phyloP scores from a whole-genome alignment of 2,888 invertebrate genomes.

The Helicoverpa assulta region DNA sequence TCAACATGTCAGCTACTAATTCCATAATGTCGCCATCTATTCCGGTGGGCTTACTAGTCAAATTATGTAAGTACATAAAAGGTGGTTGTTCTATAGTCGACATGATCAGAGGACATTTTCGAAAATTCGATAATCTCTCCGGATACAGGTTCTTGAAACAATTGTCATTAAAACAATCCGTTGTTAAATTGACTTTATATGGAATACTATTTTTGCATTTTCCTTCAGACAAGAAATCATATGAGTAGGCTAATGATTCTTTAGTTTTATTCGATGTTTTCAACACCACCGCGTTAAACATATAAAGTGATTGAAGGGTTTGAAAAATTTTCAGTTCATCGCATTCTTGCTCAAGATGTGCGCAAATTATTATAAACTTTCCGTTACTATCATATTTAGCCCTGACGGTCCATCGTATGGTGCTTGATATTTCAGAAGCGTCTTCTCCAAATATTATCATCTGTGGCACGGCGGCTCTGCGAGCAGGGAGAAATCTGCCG shows the following conservation, averaged over 20 bases:
- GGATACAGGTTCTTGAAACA: conserved; percentile 70
- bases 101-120: conserved; percentile 70
- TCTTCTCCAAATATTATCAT: conserved; percentile 73
- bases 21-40: conserved; percentile 75
- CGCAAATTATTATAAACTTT: conserved; percentile 73
- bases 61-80: conserved; percentile 73
- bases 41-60: conserved; percentile 66
- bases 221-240: conserved; percentile 64
- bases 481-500: conserved; percentile 63
- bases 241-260: conserved; percentile 65
- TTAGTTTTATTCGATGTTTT: conserved; percentile 55
- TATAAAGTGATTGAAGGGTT: conserved; percentile 60
- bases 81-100: conserved; percentile 79
- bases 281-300: conserved; percentile 72
- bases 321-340: conserved; percentile 69
- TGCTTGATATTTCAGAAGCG: conserved; percentile 65
- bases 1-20: conserved; percentile 69
- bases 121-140: conserved; percentile 70
- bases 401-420: conserved; percentile 65
- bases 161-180: conserved; percentile 60
- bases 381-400: conserved; percentile 72
- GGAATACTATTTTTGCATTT: conserved; percentile 71
- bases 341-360: conserved; percentile 65
- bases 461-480: conserved; percentile 63
- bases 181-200: conserved; percentile 58